A percentile compares a stretch with the other conserved stretches of the same genome.
Conservation (phyloP, 1,140 invertebrate genomes). For the Drosophila hydei region DNA sequence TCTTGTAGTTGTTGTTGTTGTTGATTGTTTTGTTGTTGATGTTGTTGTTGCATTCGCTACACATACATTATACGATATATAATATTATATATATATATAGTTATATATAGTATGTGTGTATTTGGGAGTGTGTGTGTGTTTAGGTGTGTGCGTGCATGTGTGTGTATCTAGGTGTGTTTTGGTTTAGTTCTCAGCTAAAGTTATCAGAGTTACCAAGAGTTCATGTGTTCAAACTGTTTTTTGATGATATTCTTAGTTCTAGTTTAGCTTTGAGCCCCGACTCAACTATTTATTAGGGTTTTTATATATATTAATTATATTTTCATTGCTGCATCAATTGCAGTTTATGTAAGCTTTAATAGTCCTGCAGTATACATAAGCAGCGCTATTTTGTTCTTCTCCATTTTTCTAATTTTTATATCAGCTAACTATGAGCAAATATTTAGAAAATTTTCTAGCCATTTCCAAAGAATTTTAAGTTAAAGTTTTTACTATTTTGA, state of each 20-base stretch:
- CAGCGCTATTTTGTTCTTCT: no score
- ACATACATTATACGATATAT: conserved; percentile 52
- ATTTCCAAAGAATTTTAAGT: neutral
- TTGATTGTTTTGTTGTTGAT: conserved; percentile 65
- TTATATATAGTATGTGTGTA: conserved; percentile 11
- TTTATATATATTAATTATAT: neutral
- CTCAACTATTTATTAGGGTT: neutral
- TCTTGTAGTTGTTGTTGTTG: conserved; percentile 58
- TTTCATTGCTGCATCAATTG: no score
- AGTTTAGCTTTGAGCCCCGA: neutral
- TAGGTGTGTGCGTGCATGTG: conserved; percentile 2
- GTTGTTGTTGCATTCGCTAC: conserved; percentile 60
- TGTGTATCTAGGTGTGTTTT: conserved; percentile 13
- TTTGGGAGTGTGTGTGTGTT: conserved; percentile 10
- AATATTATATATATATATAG: conserved; percentile 15
- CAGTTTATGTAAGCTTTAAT: no score
- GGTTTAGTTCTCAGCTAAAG: conserved; percentile 5
- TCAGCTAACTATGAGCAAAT: neutral
- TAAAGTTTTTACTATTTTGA: no score
- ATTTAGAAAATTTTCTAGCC: neutral
- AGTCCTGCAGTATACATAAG: no score
- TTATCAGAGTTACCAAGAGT: conserved; percentile 1
- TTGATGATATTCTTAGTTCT: conserved; percentile 8
- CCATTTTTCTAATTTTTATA: neutral
- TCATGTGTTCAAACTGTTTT: neutral